phyloP scores from a whole-genome alignment of 2,888 invertebrate species.

The Epirrhoe tristata region DNA sequence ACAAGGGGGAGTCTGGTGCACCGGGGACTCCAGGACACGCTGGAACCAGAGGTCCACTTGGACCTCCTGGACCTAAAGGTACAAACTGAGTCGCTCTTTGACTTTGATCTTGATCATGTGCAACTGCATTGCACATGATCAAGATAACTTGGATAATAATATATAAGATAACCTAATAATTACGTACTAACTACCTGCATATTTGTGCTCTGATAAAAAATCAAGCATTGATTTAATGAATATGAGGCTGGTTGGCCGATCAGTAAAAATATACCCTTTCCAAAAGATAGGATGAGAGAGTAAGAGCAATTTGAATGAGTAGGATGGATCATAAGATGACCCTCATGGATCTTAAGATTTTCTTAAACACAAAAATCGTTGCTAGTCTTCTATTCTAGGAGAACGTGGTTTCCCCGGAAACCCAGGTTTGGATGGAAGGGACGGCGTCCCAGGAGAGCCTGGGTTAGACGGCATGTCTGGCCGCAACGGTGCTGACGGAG shows the following conservation, averaged over 20 bases:
- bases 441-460: slow-evolving; percentile 96
- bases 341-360: background rate
- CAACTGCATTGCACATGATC: too few relatives aligned
- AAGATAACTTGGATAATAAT: too few relatives aligned
- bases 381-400: slow-evolving; percentile 67
- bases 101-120: too few relatives aligned
- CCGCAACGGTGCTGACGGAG: slow-evolving; percentile 93
- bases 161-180: too few relatives aligned
- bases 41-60: slow-evolving; percentile 87
- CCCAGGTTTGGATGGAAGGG: slow-evolving; percentile 92
- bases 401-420: slow-evolving; percentile 89
- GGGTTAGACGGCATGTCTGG: slow-evolving; percentile 95
- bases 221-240: too few relatives aligned
- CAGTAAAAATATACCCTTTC: too few relatives aligned
- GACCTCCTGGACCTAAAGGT: slow-evolving; percentile 87
- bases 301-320: too few relatives aligned
- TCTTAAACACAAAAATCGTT: background rate
- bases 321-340: too few relatives aligned
- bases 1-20: slow-evolving; percentile 88
- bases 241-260: too few relatives aligned
- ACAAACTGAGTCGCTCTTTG: background rate
- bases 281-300: too few relatives aligned
- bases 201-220: too few relatives aligned
- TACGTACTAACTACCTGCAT: too few relatives aligned
- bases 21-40: slow-evolving; percentile 90